These are phyloP conservation scores for Byasa hedistus DNA, from an alignment of 2,888 invertebrate species.

Conservation along the genomic window DNA sequence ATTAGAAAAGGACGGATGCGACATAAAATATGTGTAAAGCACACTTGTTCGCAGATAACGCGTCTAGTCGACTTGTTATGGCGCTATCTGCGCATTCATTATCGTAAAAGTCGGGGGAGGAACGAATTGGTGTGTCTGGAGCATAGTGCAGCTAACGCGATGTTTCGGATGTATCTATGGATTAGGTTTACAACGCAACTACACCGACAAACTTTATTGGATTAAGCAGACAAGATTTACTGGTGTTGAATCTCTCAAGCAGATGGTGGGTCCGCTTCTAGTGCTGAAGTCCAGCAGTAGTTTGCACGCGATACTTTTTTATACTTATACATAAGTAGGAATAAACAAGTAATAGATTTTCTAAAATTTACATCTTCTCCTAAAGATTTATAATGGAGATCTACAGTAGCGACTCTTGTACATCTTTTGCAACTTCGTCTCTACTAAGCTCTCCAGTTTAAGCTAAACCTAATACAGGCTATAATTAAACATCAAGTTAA, in stretches of 20 bases:
- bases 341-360: too few relatives aligned
- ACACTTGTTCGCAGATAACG: constrained; percentile 25
- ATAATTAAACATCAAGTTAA: background rate
- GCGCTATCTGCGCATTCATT: constrained; percentile 25
- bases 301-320: background rate
- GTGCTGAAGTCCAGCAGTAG: background rate
- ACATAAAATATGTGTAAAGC: constrained; percentile 23
- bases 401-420: too few relatives aligned
- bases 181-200: background rate
- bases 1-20: constrained; percentile 14
- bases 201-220: constrained; percentile 1
- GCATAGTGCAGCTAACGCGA: constrained; percentile 9
- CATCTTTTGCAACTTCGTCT: too few relatives aligned
- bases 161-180: constrained; percentile 9
- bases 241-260: background rate
- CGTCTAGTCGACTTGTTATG: constrained; percentile 27
- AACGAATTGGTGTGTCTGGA: constrained; percentile 23
- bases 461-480: background rate
- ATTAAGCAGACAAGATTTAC: constrained; percentile 1
- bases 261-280: background rate
- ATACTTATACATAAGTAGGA: background rate
- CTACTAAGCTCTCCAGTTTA: background rate
- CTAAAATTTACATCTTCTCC: too few relatives aligned
- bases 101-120: constrained; percentile 26
- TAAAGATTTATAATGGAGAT: too few relatives aligned